Evolutionary conservation across 2,888 invertebrate genomes (phyloP), one percentile per base, ranked within the genome.

Genomic region (Cantharis rufa): DNA sequence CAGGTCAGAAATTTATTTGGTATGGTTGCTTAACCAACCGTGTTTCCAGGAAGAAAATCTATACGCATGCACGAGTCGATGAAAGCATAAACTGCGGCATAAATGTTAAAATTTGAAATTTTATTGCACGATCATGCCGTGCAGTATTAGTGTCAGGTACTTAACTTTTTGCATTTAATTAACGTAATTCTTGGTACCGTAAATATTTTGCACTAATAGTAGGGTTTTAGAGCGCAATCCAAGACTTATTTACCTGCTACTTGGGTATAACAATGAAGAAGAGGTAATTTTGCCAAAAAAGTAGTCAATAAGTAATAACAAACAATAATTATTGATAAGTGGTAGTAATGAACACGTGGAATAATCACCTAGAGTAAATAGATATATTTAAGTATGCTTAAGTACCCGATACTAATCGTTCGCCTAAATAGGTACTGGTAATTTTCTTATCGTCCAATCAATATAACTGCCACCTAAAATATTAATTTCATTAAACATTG

Each of bases 1-100:
- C 61, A 70, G 48, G 13, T 70, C 61, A 48, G 61, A 69, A 69
- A 73, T 27, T 62, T 69, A 27, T 69, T 69, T 32, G 73, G 62
- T 62, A 73, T 73, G 73, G 73, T 69, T 62, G 69, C 27, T 69
- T 73, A 63, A 62, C 73, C 73, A 73, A 73, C 73, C 73, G 73
- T 73, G 62, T 62, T 27, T 73, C 73, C 73, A 73, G 73, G 73
- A 73, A 73, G 73, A 73, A 62, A 62, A 69, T 16, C 32, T 63
- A 24, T 28, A 64, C 71, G 71, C 63, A 28, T 63, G 62, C 62
- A 62, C 21, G 62, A 71, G 62, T 27, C 24, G 70, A 32, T 48
- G 48, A 70, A 18, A 70, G 70, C 61, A 70, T 21, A 70, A 66
- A 66, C 64, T 48, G 48, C 48, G 48, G 48, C 48, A 48, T 48